phyloP scores from a whole-genome alignment of 2,888 invertebrate species.

The Eremobia ochroleuca region DNA sequence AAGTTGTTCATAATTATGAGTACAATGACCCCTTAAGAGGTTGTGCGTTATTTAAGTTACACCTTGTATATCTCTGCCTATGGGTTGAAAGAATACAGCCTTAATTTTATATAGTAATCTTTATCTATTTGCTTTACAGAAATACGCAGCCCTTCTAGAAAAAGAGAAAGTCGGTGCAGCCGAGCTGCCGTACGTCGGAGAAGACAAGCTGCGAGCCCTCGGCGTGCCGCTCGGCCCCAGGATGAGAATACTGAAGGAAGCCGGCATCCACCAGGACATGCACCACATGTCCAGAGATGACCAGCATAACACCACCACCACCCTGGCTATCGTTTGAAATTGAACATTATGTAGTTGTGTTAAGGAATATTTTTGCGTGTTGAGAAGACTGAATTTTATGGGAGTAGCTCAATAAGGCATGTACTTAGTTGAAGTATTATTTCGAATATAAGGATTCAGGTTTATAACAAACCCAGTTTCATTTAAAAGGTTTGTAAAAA shows the following conservation, averaged over 20 bases:
- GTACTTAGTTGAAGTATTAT: slow-evolving; percentile 53
- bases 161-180: slow-evolving; percentile 97
- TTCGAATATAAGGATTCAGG: slow-evolving; percentile 19
- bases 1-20: too few species aligned
- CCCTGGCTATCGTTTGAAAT: slow-evolving; percentile 91
- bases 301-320: slow-evolving; percentile 88
- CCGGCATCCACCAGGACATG: slow-evolving; percentile 91
- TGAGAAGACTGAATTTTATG: slow-evolving; percentile 65
- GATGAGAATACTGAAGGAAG: slow-evolving; percentile 96
- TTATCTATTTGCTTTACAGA: slow-evolving; percentile 89
- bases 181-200: slow-evolving; percentile 97
- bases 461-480: background rate
- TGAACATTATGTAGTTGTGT: slow-evolving; percentile 26
- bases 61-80: too few species aligned
- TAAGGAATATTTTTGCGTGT: slow-evolving; percentile 44
- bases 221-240: slow-evolving; percentile 98
- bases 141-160: slow-evolving; percentile 96
- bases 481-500: background rate
- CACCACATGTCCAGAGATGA: slow-evolving; percentile 87
- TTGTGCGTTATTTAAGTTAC: too few species aligned
- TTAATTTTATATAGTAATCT: background rate
- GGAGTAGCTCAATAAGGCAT: slow-evolving; percentile 52
- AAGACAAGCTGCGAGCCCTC: slow-evolving; percentile 96
- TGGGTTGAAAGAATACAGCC: background rate
- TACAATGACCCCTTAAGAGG: too few species aligned